Evolutionary conservation across 2,113 vertebrate species (phyloP).

Genomic region (Thalassoma bifasciatum): DNA sequence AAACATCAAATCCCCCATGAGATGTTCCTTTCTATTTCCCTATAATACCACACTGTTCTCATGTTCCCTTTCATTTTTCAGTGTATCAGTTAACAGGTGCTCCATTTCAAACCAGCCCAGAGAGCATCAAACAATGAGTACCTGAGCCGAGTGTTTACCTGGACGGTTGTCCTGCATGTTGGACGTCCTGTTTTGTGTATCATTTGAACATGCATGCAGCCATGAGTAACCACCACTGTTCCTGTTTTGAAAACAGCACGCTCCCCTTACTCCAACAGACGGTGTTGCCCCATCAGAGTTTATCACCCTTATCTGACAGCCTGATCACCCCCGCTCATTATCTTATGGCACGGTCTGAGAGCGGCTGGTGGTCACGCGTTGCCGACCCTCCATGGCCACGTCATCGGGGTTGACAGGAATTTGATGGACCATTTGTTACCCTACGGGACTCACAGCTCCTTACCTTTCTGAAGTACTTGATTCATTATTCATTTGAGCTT

Average conservation of each 20-base stretch:
- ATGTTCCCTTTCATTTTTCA: background rate
- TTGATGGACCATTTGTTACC: conserved; percentile 44
- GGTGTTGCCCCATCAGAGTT: conserved; percentile 74
- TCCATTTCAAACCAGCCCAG: background rate
- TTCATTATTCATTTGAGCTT: conserved; percentile 52
- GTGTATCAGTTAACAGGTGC: background rate
- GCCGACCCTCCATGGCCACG: conserved; percentile 19
- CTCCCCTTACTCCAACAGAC: conserved; percentile 60
- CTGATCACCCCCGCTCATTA: conserved; percentile 47
- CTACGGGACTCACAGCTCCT: conserved; percentile 18
- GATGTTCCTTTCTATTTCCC: background rate
- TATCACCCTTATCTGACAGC: conserved; percentile 53
- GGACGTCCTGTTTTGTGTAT: conserved; percentile 24
- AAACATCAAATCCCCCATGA: background rate
- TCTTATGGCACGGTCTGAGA: conserved; percentile 9
- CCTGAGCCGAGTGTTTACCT: conserved; percentile 28
- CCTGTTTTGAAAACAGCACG: conserved; percentile 71
- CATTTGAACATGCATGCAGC: conserved; percentile 33
- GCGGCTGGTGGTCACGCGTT: conserved; percentile 18
- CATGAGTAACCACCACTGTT: conserved; percentile 41
- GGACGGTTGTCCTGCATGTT: conserved; percentile 5
- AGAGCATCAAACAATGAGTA: background rate
- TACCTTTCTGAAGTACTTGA: conserved; percentile 29
- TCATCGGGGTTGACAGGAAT: conserved; percentile 29
- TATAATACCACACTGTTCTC: background rate